These are phyloP conservation scores for Acridotheres tristis DNA, from an alignment of 2,797 vertebrate genomes.

Conservation along the genomic window DNA sequence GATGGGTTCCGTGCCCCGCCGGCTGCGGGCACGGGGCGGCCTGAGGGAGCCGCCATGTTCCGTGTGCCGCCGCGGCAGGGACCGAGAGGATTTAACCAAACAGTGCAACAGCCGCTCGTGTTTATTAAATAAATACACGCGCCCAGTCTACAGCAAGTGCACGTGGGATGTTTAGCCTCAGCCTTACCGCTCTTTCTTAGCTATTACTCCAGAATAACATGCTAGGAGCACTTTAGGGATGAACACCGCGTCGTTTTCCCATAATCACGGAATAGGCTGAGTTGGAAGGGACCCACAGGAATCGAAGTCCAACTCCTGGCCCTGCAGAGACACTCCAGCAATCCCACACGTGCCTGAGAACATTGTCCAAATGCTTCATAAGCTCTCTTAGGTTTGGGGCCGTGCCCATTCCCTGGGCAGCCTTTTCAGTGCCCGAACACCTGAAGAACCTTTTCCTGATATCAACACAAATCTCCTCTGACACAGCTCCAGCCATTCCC, in stretches of 20 bases:
- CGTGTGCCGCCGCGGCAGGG: fast-evolving
- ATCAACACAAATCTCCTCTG: neutral
- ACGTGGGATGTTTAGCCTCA: neutral
- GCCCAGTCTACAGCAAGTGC: neutral
- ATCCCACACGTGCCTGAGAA: no score
- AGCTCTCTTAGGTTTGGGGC: neutral
- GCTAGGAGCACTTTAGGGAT: no score
- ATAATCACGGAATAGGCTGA: neutral
- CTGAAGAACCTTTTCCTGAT: neutral
- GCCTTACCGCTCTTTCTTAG: neutral
- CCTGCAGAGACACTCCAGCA: neutral
- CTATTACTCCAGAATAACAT: neutral
- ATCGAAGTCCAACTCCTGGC: neutral
- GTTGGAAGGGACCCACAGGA: neutral
- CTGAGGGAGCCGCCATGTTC: neutral
- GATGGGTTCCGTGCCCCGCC: neutral
- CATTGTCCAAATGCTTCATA: neutral
- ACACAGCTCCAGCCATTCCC: neutral
- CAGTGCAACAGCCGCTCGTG: neutral
- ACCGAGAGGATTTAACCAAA: fast-evolving
- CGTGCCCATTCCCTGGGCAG: neutral
- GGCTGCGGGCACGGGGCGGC: neutral
- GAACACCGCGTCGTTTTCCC: fast-evolving
- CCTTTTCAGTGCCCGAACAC: neutral
- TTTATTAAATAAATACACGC: slow-evolving; percentile 2